phyloP scores from a whole-genome alignment of 2,113 vertebrate genomes.

The Leucosticte australis region DNA sequence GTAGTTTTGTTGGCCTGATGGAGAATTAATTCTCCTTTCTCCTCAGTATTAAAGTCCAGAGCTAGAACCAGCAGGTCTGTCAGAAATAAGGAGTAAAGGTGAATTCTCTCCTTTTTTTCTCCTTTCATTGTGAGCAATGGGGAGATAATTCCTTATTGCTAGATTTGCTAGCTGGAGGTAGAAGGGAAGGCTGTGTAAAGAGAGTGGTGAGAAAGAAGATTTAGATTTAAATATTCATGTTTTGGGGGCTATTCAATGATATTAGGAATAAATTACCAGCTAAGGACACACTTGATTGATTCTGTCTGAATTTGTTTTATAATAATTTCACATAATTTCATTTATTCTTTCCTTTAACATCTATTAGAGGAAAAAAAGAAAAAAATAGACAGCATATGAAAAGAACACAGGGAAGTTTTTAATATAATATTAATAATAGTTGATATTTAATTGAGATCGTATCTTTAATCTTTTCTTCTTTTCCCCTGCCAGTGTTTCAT shows the following conservation, averaged over 20 bases:
- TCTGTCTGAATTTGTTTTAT: slow-evolving; percentile 62
- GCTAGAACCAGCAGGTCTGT: neutral
- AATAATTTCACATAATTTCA: slow-evolving; percentile 63
- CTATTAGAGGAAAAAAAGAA: slow-evolving; percentile 50
- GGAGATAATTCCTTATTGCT: slow-evolving; percentile 26
- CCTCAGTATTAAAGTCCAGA: neutral
- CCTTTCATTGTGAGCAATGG: neutral
- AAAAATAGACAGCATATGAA: slow-evolving; percentile 54
- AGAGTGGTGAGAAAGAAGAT: slow-evolving; percentile 30
- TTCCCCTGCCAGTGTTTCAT: slow-evolving; percentile 65
- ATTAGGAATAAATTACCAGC: slow-evolving; percentile 70
- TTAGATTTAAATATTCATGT: slow-evolving; percentile 56
- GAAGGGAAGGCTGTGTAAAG: slow-evolving; percentile 19
- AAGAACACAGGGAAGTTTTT: slow-evolving; percentile 67
- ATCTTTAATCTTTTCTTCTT: slow-evolving; percentile 77
- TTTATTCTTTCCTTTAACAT: slow-evolving; percentile 58
- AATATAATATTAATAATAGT: slow-evolving; percentile 68
- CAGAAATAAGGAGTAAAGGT: neutral
- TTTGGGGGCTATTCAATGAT: slow-evolving; percentile 56
- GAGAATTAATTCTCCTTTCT: slow-evolving; percentile 25
- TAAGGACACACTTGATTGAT: slow-evolving; percentile 59
- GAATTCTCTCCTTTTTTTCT: neutral
- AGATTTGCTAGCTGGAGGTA: slow-evolving; percentile 33
- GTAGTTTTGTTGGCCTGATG: neutral
- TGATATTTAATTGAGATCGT: slow-evolving; percentile 78